A percentile compares a stretch with the other conserved stretches of the same genome.
Evolutionary conservation across 2,797 vertebrate species (phyloP).

Genomic region (Caiman crocodilus): DNA sequence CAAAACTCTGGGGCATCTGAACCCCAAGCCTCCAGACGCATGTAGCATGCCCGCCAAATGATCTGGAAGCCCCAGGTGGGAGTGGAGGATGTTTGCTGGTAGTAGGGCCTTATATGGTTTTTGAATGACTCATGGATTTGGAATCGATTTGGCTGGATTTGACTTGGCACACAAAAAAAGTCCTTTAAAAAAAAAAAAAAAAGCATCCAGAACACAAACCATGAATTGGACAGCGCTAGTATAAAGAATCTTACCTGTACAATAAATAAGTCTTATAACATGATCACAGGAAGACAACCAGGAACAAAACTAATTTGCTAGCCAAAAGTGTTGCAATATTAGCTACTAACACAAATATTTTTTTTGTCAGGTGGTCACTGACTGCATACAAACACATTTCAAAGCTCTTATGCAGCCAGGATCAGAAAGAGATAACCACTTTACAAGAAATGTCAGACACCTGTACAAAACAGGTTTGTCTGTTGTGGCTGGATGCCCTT

Average conservation of each 20-base stretch:
- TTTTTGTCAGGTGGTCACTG: not conserved
- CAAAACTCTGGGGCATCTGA: no score
- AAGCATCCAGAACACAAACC: no score
- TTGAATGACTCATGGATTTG: no score
- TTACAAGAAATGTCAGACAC: not conserved
- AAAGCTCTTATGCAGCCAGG: not conserved
- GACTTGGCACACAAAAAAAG: no score
- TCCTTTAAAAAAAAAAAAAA: no score
- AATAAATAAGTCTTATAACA: not conserved
- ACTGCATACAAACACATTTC: not conserved
- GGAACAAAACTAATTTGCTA: not conserved
- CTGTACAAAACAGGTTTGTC: rapidly evolving
- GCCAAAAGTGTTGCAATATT: not conserved
- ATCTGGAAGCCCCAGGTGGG: no score
- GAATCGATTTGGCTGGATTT: no score
- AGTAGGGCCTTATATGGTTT: no score
- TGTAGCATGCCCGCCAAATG: no score
- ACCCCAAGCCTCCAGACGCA: no score
- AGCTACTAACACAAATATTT: not conserved
- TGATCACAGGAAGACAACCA: not conserved
- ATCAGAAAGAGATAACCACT: not conserved
- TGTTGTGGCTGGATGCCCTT: not conserved
- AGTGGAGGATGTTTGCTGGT: no score
- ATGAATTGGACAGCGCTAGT: not conserved
- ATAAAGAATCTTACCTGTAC: not conserved